phyloP scores from a whole-genome alignment of 2,797 vertebrate genomes.

The Dicrostonyx torquatus region DNA sequence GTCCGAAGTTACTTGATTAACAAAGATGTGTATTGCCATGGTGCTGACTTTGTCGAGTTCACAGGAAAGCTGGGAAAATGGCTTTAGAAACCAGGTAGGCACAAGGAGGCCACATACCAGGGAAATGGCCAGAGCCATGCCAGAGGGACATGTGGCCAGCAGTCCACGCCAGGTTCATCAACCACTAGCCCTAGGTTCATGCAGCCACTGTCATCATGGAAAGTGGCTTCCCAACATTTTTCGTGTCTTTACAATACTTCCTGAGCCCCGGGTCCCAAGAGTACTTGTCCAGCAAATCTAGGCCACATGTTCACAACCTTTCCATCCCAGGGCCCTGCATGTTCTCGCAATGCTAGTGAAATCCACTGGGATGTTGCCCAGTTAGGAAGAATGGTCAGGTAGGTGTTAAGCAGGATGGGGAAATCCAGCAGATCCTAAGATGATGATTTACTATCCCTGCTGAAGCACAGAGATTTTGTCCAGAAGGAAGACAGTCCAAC shows the following conservation, averaged over 20 bases:
- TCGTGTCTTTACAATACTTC: neutral
- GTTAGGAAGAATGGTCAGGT: neutral
- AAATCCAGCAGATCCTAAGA: neutral
- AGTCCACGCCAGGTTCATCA: neutral
- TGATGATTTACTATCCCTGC: neutral
- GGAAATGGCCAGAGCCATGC: neutral
- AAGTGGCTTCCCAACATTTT: neutral
- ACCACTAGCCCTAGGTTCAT: neutral
- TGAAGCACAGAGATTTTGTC: neutral
- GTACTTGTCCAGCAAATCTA: neutral
- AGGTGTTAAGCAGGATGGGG: neutral
- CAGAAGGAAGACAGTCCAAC: neutral
- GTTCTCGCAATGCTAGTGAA: neutral
- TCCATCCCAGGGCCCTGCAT: neutral
- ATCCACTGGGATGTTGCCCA: neutral
- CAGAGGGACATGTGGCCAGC: neutral
- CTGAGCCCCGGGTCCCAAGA: neutral
- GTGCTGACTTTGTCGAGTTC: neutral
- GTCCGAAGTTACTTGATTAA: neutral
- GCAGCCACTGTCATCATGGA: neutral
- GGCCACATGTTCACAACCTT: neutral
- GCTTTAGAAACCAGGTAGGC: slow-evolving; percentile 18
- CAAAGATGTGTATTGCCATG: neutral
- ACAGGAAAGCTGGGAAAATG: neutral
- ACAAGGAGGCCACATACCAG: neutral